Evolutionary conservation across 2,113 vertebrate species (phyloP).

Genomic region (Leiothrix lutea): DNA sequence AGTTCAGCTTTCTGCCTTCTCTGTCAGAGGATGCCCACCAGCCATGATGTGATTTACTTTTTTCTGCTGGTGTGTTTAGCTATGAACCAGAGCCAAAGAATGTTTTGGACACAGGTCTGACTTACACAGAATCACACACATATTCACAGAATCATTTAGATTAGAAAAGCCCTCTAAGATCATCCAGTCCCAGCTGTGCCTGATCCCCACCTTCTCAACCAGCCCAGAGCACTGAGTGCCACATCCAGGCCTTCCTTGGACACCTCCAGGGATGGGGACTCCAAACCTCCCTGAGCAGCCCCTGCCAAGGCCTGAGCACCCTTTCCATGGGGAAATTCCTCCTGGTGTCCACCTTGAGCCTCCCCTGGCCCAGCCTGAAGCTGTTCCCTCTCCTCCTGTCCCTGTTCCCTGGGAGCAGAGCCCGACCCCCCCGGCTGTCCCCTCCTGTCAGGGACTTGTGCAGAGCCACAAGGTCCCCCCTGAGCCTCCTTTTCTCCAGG

Average conservation of each 20-base stretch:
- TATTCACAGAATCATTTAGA: not conserved
- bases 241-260: accelerated
- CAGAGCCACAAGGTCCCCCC: not conserved
- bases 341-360: accelerated
- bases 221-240: not conserved
- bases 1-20: not conserved
- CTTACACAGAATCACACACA: not conserved
- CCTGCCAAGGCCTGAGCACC: accelerated
- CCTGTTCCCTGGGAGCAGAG: not conserved
- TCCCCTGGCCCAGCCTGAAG: not conserved
- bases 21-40: not conserved
- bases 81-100: not conserved
- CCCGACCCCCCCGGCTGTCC: not conserved
- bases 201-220: not conserved
- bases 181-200: accelerated
- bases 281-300: not conserved
- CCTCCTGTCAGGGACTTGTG: not conserved
- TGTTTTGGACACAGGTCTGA: not conserved
- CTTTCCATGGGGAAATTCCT: not conserved
- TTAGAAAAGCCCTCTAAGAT: not conserved
- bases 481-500: not conserved
- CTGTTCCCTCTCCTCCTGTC: not conserved
- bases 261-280: not conserved
- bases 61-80: not conserved
- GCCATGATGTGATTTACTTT: not conserved